A percentile compares a stretch with the other conserved stretches of the same genome.
phyloP scores from a whole-genome alignment of 2,797 vertebrate species.

The Gymnocypris eckloni region DNA sequence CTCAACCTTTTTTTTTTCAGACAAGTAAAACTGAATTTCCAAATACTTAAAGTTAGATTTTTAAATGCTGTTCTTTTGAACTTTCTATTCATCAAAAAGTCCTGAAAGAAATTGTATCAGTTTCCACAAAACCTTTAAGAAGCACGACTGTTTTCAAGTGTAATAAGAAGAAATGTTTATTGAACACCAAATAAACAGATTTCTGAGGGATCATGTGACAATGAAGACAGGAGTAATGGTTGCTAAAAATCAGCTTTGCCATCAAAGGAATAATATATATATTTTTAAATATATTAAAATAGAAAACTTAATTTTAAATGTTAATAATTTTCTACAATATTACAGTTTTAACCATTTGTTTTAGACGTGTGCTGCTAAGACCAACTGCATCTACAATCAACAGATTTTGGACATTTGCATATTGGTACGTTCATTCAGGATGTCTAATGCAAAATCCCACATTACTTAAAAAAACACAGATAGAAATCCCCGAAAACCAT shows the following conservation, averaged over 20 bases:
- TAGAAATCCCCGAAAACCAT: neutral
- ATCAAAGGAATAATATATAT: neutral
- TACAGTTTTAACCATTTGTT: neutral
- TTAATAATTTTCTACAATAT: neutral
- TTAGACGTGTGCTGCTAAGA: neutral
- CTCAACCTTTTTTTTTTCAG: neutral
- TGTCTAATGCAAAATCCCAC: neutral
- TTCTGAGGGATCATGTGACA: neutral
- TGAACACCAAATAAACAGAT: neutral
- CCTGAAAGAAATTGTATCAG: too few species aligned
- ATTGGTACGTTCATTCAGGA: neutral
- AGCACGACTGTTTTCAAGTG: neutral
- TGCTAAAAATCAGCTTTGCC: neutral
- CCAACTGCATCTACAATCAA: neutral
- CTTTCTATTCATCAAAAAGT: neutral
- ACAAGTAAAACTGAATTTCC: neutral
- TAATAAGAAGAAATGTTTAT: neutral
- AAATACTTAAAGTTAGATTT: neutral
- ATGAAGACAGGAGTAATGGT: neutral
- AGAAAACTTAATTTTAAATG: neutral
- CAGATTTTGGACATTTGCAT: neutral
- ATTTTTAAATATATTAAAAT: neutral
- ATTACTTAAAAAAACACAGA: neutral
- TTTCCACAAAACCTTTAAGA: neutral
- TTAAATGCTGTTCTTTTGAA: neutral